A percentile compares a stretch with the other conserved stretches of the same genome.
phyloP scores from a whole-genome alignment of 2,797 vertebrate genomes.

The Buceros bicornis region DNA sequence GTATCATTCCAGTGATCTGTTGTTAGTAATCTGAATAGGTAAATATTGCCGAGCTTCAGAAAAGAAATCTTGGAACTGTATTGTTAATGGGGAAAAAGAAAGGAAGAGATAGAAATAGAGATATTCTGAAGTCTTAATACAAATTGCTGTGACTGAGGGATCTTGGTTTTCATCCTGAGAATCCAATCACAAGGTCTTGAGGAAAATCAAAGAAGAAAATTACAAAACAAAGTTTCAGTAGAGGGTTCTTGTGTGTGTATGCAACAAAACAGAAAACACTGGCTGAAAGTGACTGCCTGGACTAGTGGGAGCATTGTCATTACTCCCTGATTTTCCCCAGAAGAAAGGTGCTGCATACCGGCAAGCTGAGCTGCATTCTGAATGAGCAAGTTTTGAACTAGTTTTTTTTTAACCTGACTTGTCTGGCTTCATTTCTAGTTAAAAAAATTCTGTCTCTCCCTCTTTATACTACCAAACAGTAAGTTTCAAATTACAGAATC shows the following conservation, averaged over 20 bases:
- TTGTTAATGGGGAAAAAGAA: background rate
- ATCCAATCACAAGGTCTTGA: background rate
- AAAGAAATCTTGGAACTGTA: background rate
- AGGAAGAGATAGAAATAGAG: background rate
- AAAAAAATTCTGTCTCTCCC: background rate
- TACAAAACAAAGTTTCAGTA: background rate
- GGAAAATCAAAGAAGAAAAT: constrained; percentile 30
- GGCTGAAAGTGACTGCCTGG: background rate
- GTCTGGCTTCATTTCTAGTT: background rate
- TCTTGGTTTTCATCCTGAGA: background rate
- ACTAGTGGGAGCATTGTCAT: background rate
- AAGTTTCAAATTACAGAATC: background rate
- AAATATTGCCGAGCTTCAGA: background rate
- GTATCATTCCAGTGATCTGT: background rate
- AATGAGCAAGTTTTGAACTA: background rate
- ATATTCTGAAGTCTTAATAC: background rate
- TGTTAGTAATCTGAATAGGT: background rate
- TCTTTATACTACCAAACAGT: background rate
- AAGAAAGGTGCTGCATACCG: background rate
- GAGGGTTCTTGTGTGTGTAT: background rate
- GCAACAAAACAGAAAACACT: background rate
- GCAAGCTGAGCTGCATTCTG: background rate
- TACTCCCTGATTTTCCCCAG: background rate
- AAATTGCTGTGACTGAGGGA: background rate
- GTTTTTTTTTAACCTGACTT: background rate